Percentiles rank a stretch among this genome's conserved stretches.
phyloP scores from a whole-genome alignment of 1,140 invertebrate genomes.

The Achroia grisella region DNA sequence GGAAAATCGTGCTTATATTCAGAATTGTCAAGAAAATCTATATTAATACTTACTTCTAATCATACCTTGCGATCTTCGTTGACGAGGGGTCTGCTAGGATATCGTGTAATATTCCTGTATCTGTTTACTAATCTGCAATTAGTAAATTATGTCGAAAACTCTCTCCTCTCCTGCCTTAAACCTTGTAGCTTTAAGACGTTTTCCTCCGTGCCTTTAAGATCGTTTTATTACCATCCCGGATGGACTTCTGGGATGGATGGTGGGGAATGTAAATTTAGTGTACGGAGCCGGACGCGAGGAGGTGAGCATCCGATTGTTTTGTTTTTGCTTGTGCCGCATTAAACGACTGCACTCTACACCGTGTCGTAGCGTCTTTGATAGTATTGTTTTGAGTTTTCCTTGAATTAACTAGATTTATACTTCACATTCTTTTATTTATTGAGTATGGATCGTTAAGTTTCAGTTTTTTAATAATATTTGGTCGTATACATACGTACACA shows the following conservation, averaged over 20 bases:
- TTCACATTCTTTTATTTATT: no score
- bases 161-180: slow-evolving; percentile 17
- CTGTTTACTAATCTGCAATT: background rate
- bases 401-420: no score
- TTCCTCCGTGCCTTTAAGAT: slow-evolving; percentile 58
- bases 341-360: slow-evolving; percentile 31
- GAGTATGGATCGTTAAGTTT: no score
- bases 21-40: no score
- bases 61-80: no score
- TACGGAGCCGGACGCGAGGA: slow-evolving; percentile 61
- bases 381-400: no score
- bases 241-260: slow-evolving; percentile 67
- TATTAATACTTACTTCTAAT: no score
- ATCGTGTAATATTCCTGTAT: no score
- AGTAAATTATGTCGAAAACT: slow-evolving; percentile 5
- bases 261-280: slow-evolving; percentile 69
- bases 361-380: background rate
- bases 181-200: slow-evolving; percentile 45
- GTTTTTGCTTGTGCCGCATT: slow-evolving; percentile 53
- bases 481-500: no score
- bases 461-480: no score
- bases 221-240: slow-evolving; percentile 68
- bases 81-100: no score
- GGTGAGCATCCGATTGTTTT: slow-evolving; percentile 67
- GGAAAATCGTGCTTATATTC: no score